These are phyloP conservation scores for Metopia argyrocephala DNA, from an alignment of 2,888 invertebrate genomes.

Conservation along the genomic window DNA sequence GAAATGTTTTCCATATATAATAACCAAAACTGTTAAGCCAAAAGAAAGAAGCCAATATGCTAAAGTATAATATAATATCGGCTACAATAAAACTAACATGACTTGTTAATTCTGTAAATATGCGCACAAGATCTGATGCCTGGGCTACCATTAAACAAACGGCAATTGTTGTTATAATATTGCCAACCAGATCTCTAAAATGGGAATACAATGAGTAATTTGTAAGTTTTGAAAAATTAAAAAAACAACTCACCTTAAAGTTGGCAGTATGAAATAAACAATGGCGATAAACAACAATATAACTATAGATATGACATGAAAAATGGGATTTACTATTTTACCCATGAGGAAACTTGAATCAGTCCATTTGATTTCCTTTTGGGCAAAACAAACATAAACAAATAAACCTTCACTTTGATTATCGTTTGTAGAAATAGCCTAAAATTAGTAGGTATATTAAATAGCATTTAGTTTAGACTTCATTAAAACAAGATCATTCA, in stretches of 20 bases:
- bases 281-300: conserved; percentile 86
- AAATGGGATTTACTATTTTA: conserved; percentile 87
- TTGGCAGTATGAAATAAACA: conserved; percentile 90
- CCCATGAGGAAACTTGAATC: conserved; percentile 86
- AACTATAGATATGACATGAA: conserved; percentile 86
- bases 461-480: background rate
- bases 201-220: background rate
- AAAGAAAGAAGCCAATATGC: conserved; percentile 89
- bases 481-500: background rate
- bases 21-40: conserved; percentile 92
- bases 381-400: conserved; percentile 87
- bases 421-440: conserved; percentile 74
- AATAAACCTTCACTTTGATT: conserved; percentile 81
- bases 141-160: conserved; percentile 88
- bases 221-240: background rate
- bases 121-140: conserved; percentile 87
- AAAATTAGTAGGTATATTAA: conserved; percentile 30
- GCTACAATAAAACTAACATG: conserved; percentile 89
- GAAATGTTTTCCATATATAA: conserved; percentile 93
- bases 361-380: conserved; percentile 85
- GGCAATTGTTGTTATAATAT: conserved; percentile 90
- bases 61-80: conserved; percentile 87
- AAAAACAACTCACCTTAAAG: conserved; percentile 80
- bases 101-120: conserved; percentile 88
- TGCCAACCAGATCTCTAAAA: conserved; percentile 86